A percentile compares a stretch with the other conserved stretches of the same genome.
These are phyloP conservation scores for Chrysopilus asiliformis DNA, from an alignment of 2,888 invertebrate species.

Conservation along the genomic window DNA sequence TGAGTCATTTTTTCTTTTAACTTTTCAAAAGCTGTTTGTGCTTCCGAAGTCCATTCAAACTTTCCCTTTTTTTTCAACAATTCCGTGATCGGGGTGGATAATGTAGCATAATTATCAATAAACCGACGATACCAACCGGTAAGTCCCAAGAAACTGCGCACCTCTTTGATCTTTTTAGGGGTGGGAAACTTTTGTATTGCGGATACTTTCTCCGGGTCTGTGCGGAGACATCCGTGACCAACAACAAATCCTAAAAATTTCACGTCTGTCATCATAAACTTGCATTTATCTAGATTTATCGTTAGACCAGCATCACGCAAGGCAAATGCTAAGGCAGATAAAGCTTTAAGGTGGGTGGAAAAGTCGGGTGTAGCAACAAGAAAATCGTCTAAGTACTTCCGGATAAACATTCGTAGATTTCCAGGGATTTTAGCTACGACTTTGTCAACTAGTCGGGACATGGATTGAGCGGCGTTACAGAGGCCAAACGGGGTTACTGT, in stretches of 20 bases:
- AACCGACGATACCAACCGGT: conserved; percentile 4
- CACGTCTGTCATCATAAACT: conserved; percentile 1
- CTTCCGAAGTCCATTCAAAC: conserved; percentile 4
- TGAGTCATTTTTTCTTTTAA: conserved; percentile 4
- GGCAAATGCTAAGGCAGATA: background rate
- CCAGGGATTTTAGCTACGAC: no score
- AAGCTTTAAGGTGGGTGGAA: conserved; percentile 1
- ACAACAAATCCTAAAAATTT: conserved; percentile 7
- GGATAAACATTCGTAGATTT: conserved; percentile 1
- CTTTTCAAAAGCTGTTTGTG: conserved; percentile 3
- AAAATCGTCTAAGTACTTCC: conserved; percentile 6
- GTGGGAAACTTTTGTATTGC: background rate
- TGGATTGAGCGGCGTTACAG: conserved; percentile 5
- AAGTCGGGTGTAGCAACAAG: conserved; percentile 2
- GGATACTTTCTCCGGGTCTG: conserved; percentile 4
- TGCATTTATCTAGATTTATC: conserved; percentile 4
- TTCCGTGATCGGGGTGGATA: background rate
- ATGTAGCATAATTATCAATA: background rate
- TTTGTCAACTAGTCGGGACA: conserved; percentile 4
- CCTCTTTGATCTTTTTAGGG: conserved; percentile 1
- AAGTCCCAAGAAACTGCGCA: conserved; percentile 4
- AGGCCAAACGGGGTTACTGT: no score
- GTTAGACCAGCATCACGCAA: conserved; percentile 1
- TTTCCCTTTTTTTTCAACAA: background rate
- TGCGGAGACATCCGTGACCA: background rate